phyloP scores from a whole-genome alignment of 2,888 invertebrate genomes.

The Thelaira solivaga region DNA sequence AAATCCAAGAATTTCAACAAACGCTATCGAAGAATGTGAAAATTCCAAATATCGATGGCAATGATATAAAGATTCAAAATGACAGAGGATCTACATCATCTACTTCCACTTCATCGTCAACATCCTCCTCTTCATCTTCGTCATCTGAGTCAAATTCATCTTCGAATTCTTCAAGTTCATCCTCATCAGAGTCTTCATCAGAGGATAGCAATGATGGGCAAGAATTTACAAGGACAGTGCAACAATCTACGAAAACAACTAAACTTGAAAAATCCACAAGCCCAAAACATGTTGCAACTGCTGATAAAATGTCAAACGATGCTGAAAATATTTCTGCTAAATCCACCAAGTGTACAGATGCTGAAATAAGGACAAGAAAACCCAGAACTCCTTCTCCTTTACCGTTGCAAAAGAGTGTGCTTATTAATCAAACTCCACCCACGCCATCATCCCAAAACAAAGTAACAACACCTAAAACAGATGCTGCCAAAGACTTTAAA shows the following conservation, averaged over 20 bases:
- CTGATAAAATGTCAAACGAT: not conserved
- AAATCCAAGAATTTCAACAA: not conserved
- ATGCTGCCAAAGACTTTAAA: conserved; percentile 72
- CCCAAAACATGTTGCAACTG: not conserved
- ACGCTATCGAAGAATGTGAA: not conserved
- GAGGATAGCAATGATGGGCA: conserved; percentile 65
- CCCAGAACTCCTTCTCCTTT: conserved; percentile 45
- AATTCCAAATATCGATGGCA: not conserved
- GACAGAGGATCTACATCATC: conserved; percentile 64
- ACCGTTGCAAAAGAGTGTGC: conserved; percentile 42
- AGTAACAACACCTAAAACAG: conserved; percentile 58
- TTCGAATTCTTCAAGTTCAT: conserved; percentile 64
- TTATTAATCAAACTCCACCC: conserved; percentile 26
- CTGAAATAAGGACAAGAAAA: conserved; percentile 17
- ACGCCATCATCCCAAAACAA: conserved; percentile 27
- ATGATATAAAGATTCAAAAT: not conserved
- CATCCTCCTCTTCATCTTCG: conserved; percentile 60
- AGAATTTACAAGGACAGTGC: conserved; percentile 45
- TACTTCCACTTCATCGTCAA: conserved; percentile 62
- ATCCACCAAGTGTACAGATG: not conserved
- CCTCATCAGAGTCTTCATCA: conserved; percentile 65
- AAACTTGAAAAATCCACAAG: conserved; percentile 17
- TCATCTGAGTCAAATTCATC: conserved; percentile 64
- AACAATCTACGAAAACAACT: conserved; percentile 3
- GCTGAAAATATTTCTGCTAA: not conserved